phyloP scores from a whole-genome alignment of 92 coral and sea anemone genomes.

The Heteractis magnifica region DNA sequence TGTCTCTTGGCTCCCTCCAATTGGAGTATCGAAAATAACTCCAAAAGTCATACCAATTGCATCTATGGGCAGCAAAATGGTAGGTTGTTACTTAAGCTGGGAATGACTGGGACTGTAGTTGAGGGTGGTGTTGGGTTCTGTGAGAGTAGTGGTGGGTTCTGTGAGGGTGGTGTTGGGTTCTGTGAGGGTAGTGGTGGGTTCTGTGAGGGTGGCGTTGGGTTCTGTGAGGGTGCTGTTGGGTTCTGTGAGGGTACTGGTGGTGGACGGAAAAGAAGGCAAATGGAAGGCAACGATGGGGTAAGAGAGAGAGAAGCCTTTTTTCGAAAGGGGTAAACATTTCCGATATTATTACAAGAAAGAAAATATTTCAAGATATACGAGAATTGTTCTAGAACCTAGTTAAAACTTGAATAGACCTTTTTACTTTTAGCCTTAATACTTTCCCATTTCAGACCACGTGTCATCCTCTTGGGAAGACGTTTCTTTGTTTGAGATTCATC shows the following conservation, averaged over 20 bases:
- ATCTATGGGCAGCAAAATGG: conserved; percentile 23
- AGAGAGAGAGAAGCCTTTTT: too few relatives aligned
- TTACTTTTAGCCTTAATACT: too few relatives aligned
- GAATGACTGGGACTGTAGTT: background rate
- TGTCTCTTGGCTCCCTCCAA: conserved; percentile 5
- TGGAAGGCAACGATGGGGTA: too few relatives aligned
- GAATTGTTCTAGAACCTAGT: too few relatives aligned
- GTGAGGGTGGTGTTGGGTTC: background rate
- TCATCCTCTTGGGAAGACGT: too few relatives aligned
- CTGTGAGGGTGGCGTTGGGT: background rate
- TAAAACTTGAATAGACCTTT: too few relatives aligned
- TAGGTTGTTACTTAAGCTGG: background rate
- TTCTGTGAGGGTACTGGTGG: background rate
- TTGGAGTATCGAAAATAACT: conserved; percentile 30
- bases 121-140: background rate
- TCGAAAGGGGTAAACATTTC: too few relatives aligned
- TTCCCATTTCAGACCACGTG: too few relatives aligned
- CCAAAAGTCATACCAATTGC: conserved; percentile 40
- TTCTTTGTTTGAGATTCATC: too few relatives aligned
- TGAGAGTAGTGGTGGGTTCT: background rate
- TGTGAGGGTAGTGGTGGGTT: background rate
- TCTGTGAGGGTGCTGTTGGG: background rate
- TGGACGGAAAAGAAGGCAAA: too few relatives aligned
- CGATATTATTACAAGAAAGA: too few relatives aligned
- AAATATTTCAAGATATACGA: too few relatives aligned